Conservation (phyloP, 2,888 invertebrate genomes). For the Drosophila algonquin region DNA sequence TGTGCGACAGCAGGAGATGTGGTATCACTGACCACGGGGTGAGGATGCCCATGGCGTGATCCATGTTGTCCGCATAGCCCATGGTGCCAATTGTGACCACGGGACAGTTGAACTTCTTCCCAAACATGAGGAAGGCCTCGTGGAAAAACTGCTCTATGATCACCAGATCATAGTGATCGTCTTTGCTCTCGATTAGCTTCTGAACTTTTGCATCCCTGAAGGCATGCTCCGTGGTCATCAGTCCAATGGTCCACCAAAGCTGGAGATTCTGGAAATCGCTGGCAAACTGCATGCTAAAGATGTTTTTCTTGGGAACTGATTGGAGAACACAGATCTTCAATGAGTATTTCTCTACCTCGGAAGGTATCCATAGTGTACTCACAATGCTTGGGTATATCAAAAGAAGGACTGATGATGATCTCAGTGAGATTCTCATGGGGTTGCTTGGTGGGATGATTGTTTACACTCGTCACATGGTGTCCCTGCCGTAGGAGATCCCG, state of each 20-base stretch:
- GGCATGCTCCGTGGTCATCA: conserved; percentile 80
- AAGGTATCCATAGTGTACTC: conserved; percentile 52
- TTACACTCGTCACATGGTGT: conserved; percentile 84
- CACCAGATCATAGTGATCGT: conserved; percentile 84
- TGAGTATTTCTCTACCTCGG: neutral
- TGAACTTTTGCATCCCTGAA: conserved; percentile 78
- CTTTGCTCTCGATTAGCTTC: conserved; percentile 77
- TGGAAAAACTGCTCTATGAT: conserved; percentile 84
- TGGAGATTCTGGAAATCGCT: conserved; percentile 82
- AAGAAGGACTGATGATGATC: conserved; percentile 81
- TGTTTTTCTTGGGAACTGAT: conserved; percentile 80
- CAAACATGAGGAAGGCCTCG: conserved; percentile 84
- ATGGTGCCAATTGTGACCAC: conserved; percentile 83
- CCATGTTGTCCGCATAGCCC: conserved; percentile 84
- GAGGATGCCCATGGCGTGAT: conserved; percentile 82
- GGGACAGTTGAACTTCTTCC: conserved; percentile 83
- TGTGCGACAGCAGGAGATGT: conserved; percentile 80
- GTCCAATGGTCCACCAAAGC: conserved; percentile 80
- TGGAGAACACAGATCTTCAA: neutral
- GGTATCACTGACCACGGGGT: conserved; percentile 83
- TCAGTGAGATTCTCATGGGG: conserved; percentile 84
- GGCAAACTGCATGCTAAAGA: conserved; percentile 81
- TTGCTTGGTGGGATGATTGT: conserved; percentile 81
- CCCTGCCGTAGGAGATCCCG: conserved; percentile 82
- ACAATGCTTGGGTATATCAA: conserved; percentile 82